A percentile compares a stretch with the other conserved stretches of the same genome.
phyloP scores from a whole-genome alignment of 2,888 invertebrate species.

The Latrodectus hesperus region DNA sequence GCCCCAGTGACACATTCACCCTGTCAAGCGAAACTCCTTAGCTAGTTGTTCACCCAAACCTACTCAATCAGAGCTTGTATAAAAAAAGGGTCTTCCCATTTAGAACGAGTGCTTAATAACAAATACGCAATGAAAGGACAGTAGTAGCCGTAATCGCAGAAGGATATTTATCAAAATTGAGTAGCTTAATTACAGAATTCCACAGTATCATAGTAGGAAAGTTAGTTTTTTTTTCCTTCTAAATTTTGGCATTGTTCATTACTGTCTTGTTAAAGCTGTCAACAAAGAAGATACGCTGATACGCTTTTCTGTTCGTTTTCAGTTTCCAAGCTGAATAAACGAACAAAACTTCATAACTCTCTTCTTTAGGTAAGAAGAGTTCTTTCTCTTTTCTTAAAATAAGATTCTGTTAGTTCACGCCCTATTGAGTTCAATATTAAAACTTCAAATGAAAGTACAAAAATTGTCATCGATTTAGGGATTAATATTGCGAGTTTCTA shows the following conservation, averaged over 20 bases:
- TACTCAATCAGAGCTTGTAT: not conserved
- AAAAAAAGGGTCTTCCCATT: slow-evolving; percentile 4
- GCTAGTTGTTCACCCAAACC: not conserved
- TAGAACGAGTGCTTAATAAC: not conserved
- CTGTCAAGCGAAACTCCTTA: slow-evolving; percentile 13
- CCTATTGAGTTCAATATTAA: slow-evolving; percentile 29
- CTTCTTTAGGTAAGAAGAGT: slow-evolving; percentile 4
- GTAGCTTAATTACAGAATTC: slow-evolving; percentile 31
- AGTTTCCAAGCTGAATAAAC: no score
- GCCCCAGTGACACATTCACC: slow-evolving; percentile 27
- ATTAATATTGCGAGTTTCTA: slow-evolving; percentile 19
- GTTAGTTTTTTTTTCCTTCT: slow-evolving; percentile 39
- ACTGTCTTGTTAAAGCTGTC: slow-evolving; percentile 51
- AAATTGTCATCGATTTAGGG: slow-evolving; percentile 16
- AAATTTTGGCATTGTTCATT: slow-evolving; percentile 35
- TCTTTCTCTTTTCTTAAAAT: not conserved
- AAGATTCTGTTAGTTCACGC: slow-evolving; percentile 43
- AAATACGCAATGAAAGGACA: no score
- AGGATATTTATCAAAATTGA: not conserved
- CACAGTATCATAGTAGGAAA: slow-evolving; percentile 16
- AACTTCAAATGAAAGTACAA: slow-evolving; percentile 31
- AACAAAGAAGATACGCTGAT: slow-evolving; percentile 28
- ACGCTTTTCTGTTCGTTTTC: slow-evolving; percentile 8
- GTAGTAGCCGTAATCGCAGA: not conserved
- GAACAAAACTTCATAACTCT: no score